A percentile compares a stretch with the other conserved stretches of the same genome.
These are phyloP conservation scores for Steatornis caripensis DNA, from an alignment of 2,113 vertebrate genomes.

Conservation along the genomic window DNA sequence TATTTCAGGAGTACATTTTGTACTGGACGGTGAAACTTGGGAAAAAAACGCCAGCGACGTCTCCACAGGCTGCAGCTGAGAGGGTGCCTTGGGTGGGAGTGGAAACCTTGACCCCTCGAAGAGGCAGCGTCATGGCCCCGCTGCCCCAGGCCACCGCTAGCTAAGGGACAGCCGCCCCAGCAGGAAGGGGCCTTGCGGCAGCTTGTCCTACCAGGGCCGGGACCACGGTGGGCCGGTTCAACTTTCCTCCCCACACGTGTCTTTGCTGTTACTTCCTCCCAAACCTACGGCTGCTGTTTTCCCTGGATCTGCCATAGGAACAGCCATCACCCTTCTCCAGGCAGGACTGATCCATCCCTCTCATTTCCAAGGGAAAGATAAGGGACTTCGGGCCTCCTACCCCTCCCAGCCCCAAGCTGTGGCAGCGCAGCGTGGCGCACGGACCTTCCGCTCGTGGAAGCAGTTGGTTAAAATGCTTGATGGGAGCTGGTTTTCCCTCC, in stretches of 20 bases:
- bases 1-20: neutral
- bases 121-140: no score
- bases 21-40: neutral
- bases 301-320: no score
- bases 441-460: neutral
- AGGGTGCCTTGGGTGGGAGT: accelerated
- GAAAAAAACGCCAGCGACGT: neutral
- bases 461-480: accelerated
- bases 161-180: neutral
- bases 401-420: neutral
- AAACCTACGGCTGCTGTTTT: no score
- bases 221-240: accelerated
- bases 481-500: neutral
- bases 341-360: accelerated
- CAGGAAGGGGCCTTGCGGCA: accelerated
- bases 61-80: neutral
- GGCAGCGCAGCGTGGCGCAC: no score
- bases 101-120: accelerated
- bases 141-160: no score
- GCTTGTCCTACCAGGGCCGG: neutral
- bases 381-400: accelerated
- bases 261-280: no score
- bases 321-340: no score
- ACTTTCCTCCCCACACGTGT: no score
- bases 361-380: no score